These are phyloP conservation scores for Sandelia bainsii DNA, from an alignment of 2,797 vertebrate species.

Conservation along the genomic window DNA sequence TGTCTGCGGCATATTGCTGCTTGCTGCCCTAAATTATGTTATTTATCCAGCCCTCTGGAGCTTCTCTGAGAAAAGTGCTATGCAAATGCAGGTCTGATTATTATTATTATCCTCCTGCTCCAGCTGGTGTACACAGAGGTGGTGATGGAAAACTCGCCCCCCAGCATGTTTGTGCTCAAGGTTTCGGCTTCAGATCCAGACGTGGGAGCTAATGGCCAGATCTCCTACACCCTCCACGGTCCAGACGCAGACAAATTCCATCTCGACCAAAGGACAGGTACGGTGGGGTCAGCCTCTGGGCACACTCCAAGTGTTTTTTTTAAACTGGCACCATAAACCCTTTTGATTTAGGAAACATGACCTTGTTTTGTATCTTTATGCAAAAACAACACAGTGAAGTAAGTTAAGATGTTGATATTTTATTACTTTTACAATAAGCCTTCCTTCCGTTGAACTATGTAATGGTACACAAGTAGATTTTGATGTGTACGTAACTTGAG, in stretches of 20 bases:
- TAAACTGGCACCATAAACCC: too few relatives aligned
- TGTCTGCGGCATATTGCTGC: background rate
- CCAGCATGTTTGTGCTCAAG: conserved; percentile 89
- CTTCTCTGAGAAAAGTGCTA: background rate
- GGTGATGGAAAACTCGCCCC: conserved; percentile 90
- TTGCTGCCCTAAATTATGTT: background rate
- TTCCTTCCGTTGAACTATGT: too few relatives aligned
- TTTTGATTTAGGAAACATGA: background rate
- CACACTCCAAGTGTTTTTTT: too few relatives aligned
- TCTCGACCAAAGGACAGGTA: conserved; percentile 92
- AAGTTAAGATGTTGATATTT: too few relatives aligned
- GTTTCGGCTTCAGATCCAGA: conserved; percentile 92
- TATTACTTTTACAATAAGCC: too few relatives aligned
- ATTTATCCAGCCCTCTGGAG: background rate
- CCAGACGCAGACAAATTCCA: conserved; percentile 91
- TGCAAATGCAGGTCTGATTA: conserved; percentile 30
- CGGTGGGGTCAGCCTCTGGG: conserved; percentile 37
- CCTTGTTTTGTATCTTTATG: too few relatives aligned
- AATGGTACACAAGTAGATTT: too few relatives aligned
- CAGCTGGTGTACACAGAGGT: conserved; percentile 91
- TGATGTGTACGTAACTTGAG: background rate
- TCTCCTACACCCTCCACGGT: conserved; percentile 93
- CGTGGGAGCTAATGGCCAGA: conserved; percentile 90
- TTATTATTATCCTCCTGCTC: conserved; percentile 34
- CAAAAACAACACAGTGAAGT: too few relatives aligned